phyloP scores from a whole-genome alignment of 1,140 invertebrate species.

The Cylas formicarius region DNA sequence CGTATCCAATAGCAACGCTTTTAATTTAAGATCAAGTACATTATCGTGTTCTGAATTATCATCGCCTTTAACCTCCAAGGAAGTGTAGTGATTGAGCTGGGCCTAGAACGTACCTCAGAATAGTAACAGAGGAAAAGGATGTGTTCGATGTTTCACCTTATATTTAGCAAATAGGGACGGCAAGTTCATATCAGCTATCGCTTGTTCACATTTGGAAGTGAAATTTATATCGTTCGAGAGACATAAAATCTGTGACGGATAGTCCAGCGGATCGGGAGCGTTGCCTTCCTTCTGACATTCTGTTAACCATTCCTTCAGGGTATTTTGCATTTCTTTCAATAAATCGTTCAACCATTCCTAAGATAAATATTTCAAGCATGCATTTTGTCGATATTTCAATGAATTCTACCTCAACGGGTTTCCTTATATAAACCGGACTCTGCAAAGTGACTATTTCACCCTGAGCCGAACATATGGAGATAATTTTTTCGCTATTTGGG shows the following conservation, averaged over 20 bases:
- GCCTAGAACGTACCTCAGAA: slow-evolving; percentile 28
- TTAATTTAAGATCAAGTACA: slow-evolving; percentile 55
- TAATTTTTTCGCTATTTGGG: slow-evolving; percentile 55
- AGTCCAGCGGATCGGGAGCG: slow-evolving; percentile 65
- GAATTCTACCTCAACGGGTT: slow-evolving; percentile 73
- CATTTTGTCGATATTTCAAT: slow-evolving; percentile 44
- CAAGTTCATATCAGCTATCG: slow-evolving; percentile 61
- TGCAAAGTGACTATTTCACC: slow-evolving; percentile 76
- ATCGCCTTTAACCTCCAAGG: slow-evolving; percentile 43
- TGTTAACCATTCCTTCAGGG: slow-evolving; percentile 59
- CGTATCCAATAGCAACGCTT: slow-evolving; percentile 82
- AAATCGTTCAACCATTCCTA: slow-evolving; percentile 77
- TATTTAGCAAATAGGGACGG: slow-evolving; percentile 40
- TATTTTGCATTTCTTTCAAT: slow-evolving; percentile 73
- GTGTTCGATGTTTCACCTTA: slow-evolving; percentile 26
- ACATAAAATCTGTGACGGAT: slow-evolving; percentile 81
- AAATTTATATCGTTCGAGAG: slow-evolving; percentile 66
- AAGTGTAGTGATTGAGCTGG: slow-evolving; percentile 60
- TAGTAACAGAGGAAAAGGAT: background rate
- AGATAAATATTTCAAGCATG: slow-evolving; percentile 28
- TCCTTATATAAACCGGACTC: slow-evolving; percentile 66
- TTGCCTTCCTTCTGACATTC: slow-evolving; percentile 60
- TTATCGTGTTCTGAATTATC: slow-evolving; percentile 20
- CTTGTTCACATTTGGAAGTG: slow-evolving; percentile 73
- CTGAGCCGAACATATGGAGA: slow-evolving; percentile 71